These are phyloP conservation scores for Brachionus rotundiformis DNA, from an alignment of 1,140 invertebrate genomes.

Conservation along the genomic window DNA sequence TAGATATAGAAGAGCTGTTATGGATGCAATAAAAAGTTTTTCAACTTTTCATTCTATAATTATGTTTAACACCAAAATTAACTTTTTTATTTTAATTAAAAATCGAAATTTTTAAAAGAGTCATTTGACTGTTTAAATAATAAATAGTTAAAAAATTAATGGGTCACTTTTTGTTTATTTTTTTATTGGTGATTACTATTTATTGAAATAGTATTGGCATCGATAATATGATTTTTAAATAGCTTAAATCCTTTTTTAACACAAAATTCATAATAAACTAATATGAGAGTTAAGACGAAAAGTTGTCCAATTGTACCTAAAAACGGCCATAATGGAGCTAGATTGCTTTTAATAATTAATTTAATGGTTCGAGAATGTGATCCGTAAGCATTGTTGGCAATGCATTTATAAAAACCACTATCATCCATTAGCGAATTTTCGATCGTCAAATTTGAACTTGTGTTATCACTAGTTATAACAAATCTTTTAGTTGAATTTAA, in stretches of 20 bases:
- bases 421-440: background rate
- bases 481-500: background rate
- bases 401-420: background rate
- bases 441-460: slow-evolving; percentile 9
- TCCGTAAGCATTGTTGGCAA: background rate
- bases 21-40: too few species aligned
- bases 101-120: too few species aligned
- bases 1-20: too few species aligned
- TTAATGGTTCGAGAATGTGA: background rate
- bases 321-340: slow-evolving; percentile 47
- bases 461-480: background rate
- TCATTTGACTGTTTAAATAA: background rate
- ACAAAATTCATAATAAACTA: slow-evolving; percentile 5
- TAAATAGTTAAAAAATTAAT: background rate
- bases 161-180: too few species aligned
- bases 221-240: background rate
- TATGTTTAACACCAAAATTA: too few species aligned
- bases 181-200: too few species aligned
- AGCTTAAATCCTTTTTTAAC: background rate
- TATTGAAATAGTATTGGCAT: background rate
- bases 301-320: slow-evolving; percentile 24
- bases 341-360: slow-evolving; percentile 19
- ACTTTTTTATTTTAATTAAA: too few species aligned
- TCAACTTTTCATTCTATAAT: too few species aligned
- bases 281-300: background rate